Base-by-base conservation (phyloP, 1,140 invertebrate species). In the Camponotus pennsylvanicus region DNA sequence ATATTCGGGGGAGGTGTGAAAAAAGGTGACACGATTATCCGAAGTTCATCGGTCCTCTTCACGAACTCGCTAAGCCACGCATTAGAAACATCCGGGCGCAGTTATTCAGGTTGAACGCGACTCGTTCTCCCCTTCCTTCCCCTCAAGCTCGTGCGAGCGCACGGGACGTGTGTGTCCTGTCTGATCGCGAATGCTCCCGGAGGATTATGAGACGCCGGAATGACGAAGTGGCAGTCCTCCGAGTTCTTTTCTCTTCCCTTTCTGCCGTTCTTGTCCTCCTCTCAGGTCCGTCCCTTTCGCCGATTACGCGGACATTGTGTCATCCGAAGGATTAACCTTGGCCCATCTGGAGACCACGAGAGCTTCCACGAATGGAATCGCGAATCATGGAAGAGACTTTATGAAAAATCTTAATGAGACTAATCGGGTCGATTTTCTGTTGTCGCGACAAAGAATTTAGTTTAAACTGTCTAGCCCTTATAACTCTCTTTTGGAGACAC, bases 301-400 rank as follows among this genome's bases (percentile, higher is more conserved):
- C 89, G 89, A 91, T 93, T 93, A 92, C 89, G 92, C 92, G 88
- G 93, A 92, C 90, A 90, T 92, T 93, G 92, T 93, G 92, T 92
- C 92, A 93, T 89, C 88, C 86, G 85, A 71, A 66, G 90, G 92
- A 93, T 93, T 93, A 93, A 92, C 86, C 85, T 55, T 40, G 82
- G 73, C 85, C 76, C 75, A 77, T 86, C 61, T 86, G 40, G 57
- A 76, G 76, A 84, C 80, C 40, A 85, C 88, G 88, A 85, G 88
- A 79, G 84, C 88, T 67, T 69, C 75, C 59, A 67, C 83, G 63
- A 86, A 85, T 86, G 18, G 70, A 64, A 76, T 59, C 75, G 70
- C 85, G 66, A 86, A 80, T 77, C 52, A 49, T 77, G 40, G 63
- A 49, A 15, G 11, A 78, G 6, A 55, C 13, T 75, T 61, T 21